phyloP scores from a whole-genome alignment of 2,797 vertebrate genomes.

The Urocyon cinereoargenteus region DNA sequence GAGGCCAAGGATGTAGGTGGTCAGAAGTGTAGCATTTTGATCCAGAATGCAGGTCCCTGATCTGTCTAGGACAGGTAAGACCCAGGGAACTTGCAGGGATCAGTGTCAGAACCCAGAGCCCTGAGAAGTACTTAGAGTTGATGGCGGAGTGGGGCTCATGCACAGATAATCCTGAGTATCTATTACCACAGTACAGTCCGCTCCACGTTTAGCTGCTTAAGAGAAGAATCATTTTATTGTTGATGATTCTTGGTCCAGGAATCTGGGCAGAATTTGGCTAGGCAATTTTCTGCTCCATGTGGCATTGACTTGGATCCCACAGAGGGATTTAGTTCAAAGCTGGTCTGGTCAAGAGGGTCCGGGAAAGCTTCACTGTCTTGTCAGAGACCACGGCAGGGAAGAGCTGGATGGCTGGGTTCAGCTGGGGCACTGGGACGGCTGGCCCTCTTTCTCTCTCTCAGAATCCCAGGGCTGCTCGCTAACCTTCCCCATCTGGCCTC shows the following conservation, averaged over 20 bases:
- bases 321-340: neutral
- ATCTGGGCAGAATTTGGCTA: slow-evolving; percentile 32
- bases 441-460: neutral
- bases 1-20: neutral
- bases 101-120: neutral
- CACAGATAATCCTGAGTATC: neutral
- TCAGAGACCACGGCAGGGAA: neutral
- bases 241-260: neutral
- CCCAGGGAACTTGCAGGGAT: neutral
- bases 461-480: neutral
- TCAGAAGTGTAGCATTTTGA: neutral
- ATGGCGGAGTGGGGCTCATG: neutral
- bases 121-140: neutral
- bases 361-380: neutral
- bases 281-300: neutral
- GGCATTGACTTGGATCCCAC: neutral
- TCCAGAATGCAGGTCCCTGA: neutral
- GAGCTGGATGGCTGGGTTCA: neutral
- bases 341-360: neutral
- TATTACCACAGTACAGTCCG: neutral
- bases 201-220: neutral
- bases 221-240: neutral
- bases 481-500: neutral
- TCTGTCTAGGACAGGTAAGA: neutral
- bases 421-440: too few relatives aligned